Evolutionary conservation across 2,888 invertebrate genomes (phyloP).

Genomic region (Tipula unca): DNA sequence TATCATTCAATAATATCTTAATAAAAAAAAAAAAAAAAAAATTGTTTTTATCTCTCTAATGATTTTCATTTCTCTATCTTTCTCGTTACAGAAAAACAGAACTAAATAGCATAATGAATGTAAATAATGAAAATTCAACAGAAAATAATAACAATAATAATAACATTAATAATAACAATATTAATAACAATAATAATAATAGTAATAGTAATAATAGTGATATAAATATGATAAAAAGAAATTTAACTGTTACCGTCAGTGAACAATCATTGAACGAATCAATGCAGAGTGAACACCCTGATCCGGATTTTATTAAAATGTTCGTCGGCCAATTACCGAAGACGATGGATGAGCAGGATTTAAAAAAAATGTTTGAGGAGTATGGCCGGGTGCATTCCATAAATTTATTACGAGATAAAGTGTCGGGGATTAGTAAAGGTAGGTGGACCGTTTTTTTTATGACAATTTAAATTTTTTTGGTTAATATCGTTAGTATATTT

Average conservation of each 20-base stretch:
- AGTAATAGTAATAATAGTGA: not conserved
- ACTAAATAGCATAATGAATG: not conserved
- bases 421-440: conserved; percentile 97
- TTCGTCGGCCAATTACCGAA: conserved; percentile 97
- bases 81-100: not conserved
- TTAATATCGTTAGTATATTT: too few species aligned
- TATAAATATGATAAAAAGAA: conserved; percentile 8
- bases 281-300: conserved; percentile 63
- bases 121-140: conserved; percentile 8
- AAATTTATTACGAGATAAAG: conserved; percentile 96
- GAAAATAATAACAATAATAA: conserved; percentile 2
- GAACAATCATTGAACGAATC: not conserved
- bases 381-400: conserved; percentile 95
- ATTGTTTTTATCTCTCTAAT: not conserved
- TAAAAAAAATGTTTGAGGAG: conserved; percentile 93
- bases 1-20: conserved; percentile 8
- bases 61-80: not conserved
- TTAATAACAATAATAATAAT: not conserved
- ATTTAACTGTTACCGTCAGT: not conserved
- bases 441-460: conserved; percentile 29
- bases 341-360: conserved; percentile 94
- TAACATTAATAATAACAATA: not conserved
- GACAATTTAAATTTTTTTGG: too few species aligned
- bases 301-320: conserved; percentile 98
- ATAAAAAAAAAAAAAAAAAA: not conserved